Evolutionary conservation across 2,797 vertebrate genomes (phyloP), one percentile per base, ranked within the genome.

Genomic region (Oryzias sinensis): DNA sequence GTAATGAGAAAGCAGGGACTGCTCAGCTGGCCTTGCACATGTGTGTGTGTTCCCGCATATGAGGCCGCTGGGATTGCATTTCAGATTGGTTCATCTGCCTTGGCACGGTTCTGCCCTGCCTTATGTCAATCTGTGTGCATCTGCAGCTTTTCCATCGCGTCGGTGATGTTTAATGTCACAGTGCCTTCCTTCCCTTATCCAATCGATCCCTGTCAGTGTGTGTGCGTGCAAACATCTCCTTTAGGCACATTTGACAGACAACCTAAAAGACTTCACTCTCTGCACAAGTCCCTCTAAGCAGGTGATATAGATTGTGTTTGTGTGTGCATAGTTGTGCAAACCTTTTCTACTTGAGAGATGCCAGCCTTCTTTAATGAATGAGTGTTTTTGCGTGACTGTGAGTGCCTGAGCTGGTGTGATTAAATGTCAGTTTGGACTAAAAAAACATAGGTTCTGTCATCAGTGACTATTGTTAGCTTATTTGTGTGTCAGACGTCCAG

Each of bases 1-100:
- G 79, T 85, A 89, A 89, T 79, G 76, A 79, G 83, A 86, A 82
- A 80, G 70, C 76, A 44, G 77, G 66, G 76, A 79, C 63, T 59
- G 72, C 80, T 82, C 68, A 79, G 68, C 67, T 65, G 59, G 62
- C 58, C 62, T 71, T 33, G 33, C 33, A 3, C 33, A 9, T 33
- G 27, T 29, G 27, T 29, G 48, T 65, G 44, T 66, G 65, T 56
- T 65, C 69, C 65, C 59, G 74, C 75, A 63, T 74, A 74, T 79
- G 66, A 62, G 60, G 56, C 65, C 63, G 68, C 15, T 59, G 79
- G 87, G 83, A 89, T 81, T 87, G 80, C 85, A 88, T 86, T 87
- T 88, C 74, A 81, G 76, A 81, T 63, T 51, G 73, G 62, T 82
- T 82, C 72, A 88, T 87, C 86, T 84, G 82, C 77, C 54, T 56